Evolutionary conservation across 2,797 vertebrate species (phyloP).

Genomic region (Malurus splendens): DNA sequence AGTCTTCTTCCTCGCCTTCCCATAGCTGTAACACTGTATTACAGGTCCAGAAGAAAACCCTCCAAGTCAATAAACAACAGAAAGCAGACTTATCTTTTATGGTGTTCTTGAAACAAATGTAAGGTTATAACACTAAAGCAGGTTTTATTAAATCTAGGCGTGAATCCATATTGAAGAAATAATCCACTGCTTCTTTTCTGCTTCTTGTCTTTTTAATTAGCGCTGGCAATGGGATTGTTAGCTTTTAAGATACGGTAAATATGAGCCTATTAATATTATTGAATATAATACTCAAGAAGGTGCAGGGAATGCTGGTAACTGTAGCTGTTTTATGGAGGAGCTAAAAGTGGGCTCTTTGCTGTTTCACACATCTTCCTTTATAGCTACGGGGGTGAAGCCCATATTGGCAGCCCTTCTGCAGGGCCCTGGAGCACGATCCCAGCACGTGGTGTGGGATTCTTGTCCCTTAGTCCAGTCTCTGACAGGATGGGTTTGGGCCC

Average conservation of each 20-base stretch:
- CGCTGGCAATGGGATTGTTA: constrained; percentile 26
- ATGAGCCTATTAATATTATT: constrained; percentile 55
- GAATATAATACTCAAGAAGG: background rate
- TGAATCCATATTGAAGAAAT: constrained; percentile 21
- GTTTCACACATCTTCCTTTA: constrained; percentile 65
- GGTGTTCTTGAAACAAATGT: background rate
- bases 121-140: background rate
- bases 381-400: constrained; percentile 55
- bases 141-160: constrained; percentile 48
- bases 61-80: constrained; percentile 33
- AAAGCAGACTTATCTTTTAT: background rate
- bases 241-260: constrained; percentile 52
- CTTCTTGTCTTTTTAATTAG: constrained; percentile 46
- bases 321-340: constrained; percentile 62
- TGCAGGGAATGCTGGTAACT: constrained; percentile 67
- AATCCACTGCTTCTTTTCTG: constrained; percentile 20
- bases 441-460: constrained; percentile 55
- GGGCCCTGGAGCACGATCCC: constrained; percentile 74
- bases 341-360: constrained; percentile 68
- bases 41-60: background rate
- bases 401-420: constrained; percentile 68
- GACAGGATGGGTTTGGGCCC: constrained; percentile 42
- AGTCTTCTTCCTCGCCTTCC: background rate
- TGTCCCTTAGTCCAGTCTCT: constrained; percentile 65
- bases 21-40: background rate